These are phyloP conservation scores for Trilocha varians DNA, from an alignment of 2,888 invertebrate species.

Conservation along the genomic window DNA sequence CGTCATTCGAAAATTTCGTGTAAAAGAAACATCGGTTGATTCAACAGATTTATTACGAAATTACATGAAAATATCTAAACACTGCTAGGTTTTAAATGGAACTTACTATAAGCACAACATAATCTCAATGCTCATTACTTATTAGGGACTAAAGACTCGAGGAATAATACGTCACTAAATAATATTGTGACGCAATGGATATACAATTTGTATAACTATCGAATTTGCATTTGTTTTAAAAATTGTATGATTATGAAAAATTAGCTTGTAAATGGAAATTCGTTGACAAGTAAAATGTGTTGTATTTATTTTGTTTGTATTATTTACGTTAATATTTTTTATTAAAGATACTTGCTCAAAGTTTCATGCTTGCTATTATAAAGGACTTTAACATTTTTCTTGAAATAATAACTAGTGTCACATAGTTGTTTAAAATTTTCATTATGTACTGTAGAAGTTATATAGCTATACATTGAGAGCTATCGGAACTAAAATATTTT, in stretches of 20 bases:
- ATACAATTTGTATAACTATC: conserved; percentile 38
- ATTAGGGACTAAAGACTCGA: conserved; percentile 22
- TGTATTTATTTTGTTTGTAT: conserved; percentile 1
- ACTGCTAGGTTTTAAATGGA: conserved; percentile 16
- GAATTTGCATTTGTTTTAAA: conserved; percentile 16
- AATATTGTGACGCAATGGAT: conserved; percentile 33
- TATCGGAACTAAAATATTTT: too few species aligned
- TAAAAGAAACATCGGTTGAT: conserved; percentile 16
- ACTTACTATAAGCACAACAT: conserved; percentile 10
- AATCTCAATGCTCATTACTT: conserved; percentile 21
- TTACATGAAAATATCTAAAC: conserved; percentile 52
- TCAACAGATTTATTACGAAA: conserved; percentile 58
- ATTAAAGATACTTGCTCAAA: too few species aligned
- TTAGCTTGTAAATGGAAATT: background rate
- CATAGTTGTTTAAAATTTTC: too few species aligned
- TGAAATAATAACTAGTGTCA: too few species aligned
- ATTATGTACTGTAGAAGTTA: too few species aligned
- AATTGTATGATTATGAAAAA: background rate
- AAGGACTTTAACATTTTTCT: too few species aligned
- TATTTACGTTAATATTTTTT: background rate
- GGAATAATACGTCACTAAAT: conserved; percentile 34
- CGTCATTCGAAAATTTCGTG: background rate
- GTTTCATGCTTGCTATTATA: too few species aligned
- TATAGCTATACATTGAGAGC: too few species aligned
- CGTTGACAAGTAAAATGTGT: conserved; percentile 1